These are phyloP conservation scores for Fabriciana adippe DNA, from an alignment of 2,888 invertebrate species.

Conservation along the genomic window DNA sequence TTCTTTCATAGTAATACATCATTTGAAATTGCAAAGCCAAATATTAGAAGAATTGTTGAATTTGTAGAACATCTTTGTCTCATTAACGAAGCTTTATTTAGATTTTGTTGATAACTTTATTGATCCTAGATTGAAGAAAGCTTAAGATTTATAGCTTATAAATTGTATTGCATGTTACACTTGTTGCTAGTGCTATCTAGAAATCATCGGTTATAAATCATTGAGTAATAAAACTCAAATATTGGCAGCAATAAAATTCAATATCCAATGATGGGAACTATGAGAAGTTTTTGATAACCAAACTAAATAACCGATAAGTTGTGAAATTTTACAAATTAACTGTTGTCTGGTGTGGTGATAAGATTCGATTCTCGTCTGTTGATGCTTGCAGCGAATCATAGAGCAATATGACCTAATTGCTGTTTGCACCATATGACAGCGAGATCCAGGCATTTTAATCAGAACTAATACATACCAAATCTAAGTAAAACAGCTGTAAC, in stretches of 20 bases:
- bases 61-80: neutral
- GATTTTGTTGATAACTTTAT: neutral
- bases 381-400: too few relatives aligned
- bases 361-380: too few relatives aligned
- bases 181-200: slow-evolving; percentile 32
- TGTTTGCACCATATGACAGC: too few relatives aligned
- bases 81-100: neutral
- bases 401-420: too few relatives aligned
- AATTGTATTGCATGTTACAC: slow-evolving; percentile 31
- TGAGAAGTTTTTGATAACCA: slow-evolving; percentile 12
- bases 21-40: too few relatives aligned
- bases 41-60: too few relatives aligned
- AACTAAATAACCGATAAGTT: slow-evolving; percentile 18
- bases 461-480: too few relatives aligned
- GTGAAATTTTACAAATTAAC: slow-evolving; percentile 4
- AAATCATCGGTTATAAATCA: slow-evolving; percentile 36
- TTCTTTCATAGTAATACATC: too few relatives aligned
- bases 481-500: too few relatives aligned
- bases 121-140: slow-evolving; percentile 1
- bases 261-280: slow-evolving; percentile 31
- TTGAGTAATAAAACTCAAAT: slow-evolving; percentile 33
- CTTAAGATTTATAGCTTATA: slow-evolving; percentile 18
- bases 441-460: too few relatives aligned
- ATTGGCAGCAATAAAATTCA: slow-evolving; percentile 34
- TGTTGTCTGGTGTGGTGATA: neutral